These are phyloP conservation scores for Ascaphus truei DNA, from an alignment of 2,113 vertebrate species.

Conservation along the genomic window DNA sequence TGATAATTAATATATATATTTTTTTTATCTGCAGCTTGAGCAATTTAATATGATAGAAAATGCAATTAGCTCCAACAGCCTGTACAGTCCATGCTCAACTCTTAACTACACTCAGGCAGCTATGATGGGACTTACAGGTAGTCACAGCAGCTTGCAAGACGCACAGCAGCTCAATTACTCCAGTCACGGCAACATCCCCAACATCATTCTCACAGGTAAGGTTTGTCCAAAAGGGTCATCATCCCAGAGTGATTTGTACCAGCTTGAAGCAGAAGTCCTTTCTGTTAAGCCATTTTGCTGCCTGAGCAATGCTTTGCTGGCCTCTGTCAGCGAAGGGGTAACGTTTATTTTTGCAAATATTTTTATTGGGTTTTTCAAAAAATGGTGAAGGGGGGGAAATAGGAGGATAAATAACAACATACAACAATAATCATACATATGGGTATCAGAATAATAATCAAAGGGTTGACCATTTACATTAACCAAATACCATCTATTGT, in stretches of 20 bases:
- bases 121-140: constrained; percentile 94
- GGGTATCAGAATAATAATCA: too few species aligned
- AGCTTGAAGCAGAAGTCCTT: too few species aligned
- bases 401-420: too few species aligned
- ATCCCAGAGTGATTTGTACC: neutral
- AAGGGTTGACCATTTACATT: too few species aligned
- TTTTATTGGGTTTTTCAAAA: too few species aligned
- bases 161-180: constrained; percentile 80
- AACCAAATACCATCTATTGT: too few species aligned
- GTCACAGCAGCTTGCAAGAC: constrained; percentile 77
- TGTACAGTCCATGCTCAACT: constrained; percentile 89
- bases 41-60: constrained; percentile 98
- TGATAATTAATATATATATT: too few species aligned
- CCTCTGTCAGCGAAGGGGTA: too few species aligned
- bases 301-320: too few species aligned
- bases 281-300: neutral
- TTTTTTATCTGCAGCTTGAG: constrained; percentile 72
- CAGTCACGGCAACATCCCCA: constrained; percentile 91
- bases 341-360: too few species aligned
- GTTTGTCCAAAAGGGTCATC: neutral
- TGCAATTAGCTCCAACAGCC: constrained; percentile 83
- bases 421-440: too few species aligned
- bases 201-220: constrained; percentile 96
- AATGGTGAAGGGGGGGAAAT: too few species aligned
- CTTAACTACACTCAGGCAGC: constrained; percentile 96